phyloP scores from a whole-genome alignment of 2,888 invertebrate species.

The Chloromyia formosa region DNA sequence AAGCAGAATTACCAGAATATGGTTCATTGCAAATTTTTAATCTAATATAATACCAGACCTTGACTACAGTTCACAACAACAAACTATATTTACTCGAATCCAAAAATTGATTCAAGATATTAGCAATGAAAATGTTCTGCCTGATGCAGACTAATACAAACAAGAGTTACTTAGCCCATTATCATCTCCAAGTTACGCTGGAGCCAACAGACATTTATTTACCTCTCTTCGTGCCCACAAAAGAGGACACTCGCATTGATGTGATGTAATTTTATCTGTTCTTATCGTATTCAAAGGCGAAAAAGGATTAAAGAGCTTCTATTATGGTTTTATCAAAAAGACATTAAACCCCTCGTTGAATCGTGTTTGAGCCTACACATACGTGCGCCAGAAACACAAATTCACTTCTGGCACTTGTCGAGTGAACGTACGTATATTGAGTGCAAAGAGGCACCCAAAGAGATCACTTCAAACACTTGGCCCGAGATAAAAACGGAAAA shows the following conservation, averaged over 20 bases:
- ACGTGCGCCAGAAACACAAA: neutral
- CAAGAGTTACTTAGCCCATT: no score
- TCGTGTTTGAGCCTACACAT: neutral
- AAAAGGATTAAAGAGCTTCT: slow-evolving; percentile 25
- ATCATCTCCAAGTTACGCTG: no score
- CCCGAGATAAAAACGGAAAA: slow-evolving; percentile 37
- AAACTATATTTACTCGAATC: no score
- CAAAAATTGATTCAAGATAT: no score
- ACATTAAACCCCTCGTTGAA: slow-evolving; percentile 26
- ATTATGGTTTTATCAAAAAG: slow-evolving; percentile 39
- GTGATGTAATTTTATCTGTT: slow-evolving; percentile 36
- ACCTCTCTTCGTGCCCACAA: no score
- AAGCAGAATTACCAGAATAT: no score
- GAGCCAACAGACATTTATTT: no score
- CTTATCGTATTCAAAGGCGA: slow-evolving; percentile 34
- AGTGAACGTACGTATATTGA: neutral
- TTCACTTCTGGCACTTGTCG: neutral
- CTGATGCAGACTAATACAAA: no score
- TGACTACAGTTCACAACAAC: no score
- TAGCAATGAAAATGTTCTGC: no score
- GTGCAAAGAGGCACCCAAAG: slow-evolving; percentile 30
- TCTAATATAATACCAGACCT: no score
- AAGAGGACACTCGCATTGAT: slow-evolving; percentile 2
- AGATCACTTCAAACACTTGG: slow-evolving; percentile 41
- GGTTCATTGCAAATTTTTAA: no score